A percentile compares a stretch with the other conserved stretches of the same genome.
phyloP scores from a whole-genome alignment of 2,888 invertebrate species.

The Beris morrisii region DNA sequence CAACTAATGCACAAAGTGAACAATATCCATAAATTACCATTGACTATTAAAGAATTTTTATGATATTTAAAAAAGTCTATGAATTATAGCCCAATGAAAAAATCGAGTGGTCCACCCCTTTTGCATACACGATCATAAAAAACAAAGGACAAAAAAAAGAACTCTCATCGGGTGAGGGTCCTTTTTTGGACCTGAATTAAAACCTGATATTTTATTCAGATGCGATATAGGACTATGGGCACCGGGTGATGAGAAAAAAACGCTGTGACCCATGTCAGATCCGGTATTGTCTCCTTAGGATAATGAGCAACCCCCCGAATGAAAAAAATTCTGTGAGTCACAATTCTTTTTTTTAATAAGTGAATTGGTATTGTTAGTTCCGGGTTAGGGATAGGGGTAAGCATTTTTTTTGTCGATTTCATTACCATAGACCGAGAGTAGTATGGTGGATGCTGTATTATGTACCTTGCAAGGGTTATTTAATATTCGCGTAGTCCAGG shows the following conservation, averaged over 20 bases:
- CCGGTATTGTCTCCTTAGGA: constrained; percentile 21
- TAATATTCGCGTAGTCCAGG: constrained; percentile 38
- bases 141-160: no score
- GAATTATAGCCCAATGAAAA: constrained; percentile 24
- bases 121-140: neutral
- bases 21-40: constrained; percentile 38
- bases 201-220: constrained; percentile 31
- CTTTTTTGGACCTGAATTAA: constrained; percentile 30
- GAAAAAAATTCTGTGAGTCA: constrained; percentile 34
- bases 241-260: constrained; percentile 24
- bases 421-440: constrained; percentile 7
- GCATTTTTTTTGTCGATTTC: constrained; percentile 5
- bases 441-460: constrained; percentile 15
- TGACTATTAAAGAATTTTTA: constrained; percentile 30
- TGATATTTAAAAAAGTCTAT: constrained; percentile 18
- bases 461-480: constrained; percentile 30
- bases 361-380: constrained; percentile 33
- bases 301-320: constrained; percentile 22
- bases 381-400: constrained; percentile 37
- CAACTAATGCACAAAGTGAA: constrained; percentile 19
- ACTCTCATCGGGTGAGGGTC: neutral
- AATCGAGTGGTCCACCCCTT: constrained; percentile 24
- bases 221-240: constrained; percentile 11
- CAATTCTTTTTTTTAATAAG: constrained; percentile 14
- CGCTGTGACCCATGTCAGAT: constrained; percentile 25